These are phyloP conservation scores for Orthonevra nobilis DNA, from an alignment of 2,888 invertebrate genomes.

Conservation along the genomic window DNA sequence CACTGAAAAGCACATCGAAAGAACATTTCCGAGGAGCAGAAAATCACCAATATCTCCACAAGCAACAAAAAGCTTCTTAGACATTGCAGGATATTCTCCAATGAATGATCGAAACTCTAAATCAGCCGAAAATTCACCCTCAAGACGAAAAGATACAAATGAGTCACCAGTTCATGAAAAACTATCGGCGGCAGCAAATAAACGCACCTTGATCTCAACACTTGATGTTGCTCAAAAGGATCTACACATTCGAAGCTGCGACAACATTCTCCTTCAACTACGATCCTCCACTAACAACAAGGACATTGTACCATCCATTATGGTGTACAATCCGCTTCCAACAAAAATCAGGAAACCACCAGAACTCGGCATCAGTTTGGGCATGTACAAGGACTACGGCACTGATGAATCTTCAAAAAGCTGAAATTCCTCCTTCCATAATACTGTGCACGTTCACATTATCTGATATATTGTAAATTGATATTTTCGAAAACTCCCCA, in stretches of 20 bases:
- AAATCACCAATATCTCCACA: slow-evolving; percentile 77
- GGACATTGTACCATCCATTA: slow-evolving; percentile 40
- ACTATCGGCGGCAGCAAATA: slow-evolving; percentile 24
- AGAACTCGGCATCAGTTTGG: slow-evolving; percentile 69
- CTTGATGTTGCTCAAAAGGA: slow-evolving; percentile 58
- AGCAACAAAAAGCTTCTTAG: slow-evolving; percentile 75
- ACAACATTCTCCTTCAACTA: slow-evolving; percentile 73
- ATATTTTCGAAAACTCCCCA: slow-evolving; percentile 11
- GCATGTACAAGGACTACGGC: slow-evolving; percentile 62
- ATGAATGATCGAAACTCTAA: slow-evolving; percentile 48
- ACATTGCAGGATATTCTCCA: slow-evolving; percentile 68
- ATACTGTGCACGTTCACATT: no score
- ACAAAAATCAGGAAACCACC: slow-evolving; percentile 74
- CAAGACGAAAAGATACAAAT: slow-evolving; percentile 64
- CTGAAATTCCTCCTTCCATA: slow-evolving; percentile 38
- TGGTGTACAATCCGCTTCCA: slow-evolving; percentile 75
- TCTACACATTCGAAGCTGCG: slow-evolving; percentile 73
- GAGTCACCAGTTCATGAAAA: slow-evolving; percentile 21
- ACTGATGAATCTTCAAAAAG: slow-evolving; percentile 58
- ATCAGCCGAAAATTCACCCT: slow-evolving; percentile 74
- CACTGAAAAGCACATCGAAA: slow-evolving; percentile 78
- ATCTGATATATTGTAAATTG: background rate
- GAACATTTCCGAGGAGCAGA: slow-evolving; percentile 74
- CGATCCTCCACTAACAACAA: slow-evolving; percentile 59
- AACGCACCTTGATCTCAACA: slow-evolving; percentile 28